Base-by-base conservation (phyloP, 2,113 vertebrate species). In the Aix galericulata region DNA sequence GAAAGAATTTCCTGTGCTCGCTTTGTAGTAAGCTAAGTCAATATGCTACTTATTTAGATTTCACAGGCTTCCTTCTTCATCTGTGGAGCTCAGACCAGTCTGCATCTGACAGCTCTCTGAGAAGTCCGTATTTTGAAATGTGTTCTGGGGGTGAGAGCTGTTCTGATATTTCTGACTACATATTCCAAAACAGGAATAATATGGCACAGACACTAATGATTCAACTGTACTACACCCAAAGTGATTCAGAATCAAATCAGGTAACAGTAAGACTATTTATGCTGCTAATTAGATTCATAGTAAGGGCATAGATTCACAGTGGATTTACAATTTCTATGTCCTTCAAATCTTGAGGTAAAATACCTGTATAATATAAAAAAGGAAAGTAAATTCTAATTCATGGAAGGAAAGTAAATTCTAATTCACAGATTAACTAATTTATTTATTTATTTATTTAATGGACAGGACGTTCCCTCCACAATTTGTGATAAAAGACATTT, bases 241-340 rank as follows among this genome's bases (percentile, higher is more conserved):
- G 53, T 72, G 80, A 91, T 94, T 69, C 66, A 88, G 85, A 97
- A 94, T 53, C 91, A 86, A 59, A 94, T 53, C 48, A 94, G 52
- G 91, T 94, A 92, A 79, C 27, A 56, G 32, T 60, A 20, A 22
- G 31, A n/a, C 42, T 27, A 34, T 17, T 55, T 46, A 26, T 34
- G 50, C 17, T 38, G 17, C 26, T 44, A 29, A 31, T 59, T 21
- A 50, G 34, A 58, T 22, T 29, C 38, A 32, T 21, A 21, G 20
- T 55, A 66, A 46, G 58, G 21, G 5, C 15, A 42, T 31, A 31
- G 58, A n/a, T 46, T 40, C 48, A 63, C 11, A 50, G 21, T 31
- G 31, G 66, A 53, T 53, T 26, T 52, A 29, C 25, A 46, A 26
- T 80, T 79, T 36, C 27, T 55, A 32, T 38, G 21, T 75, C 8